A percentile compares a stretch with the other conserved stretches of the same genome.
Conservation (phyloP, 2,113 vertebrate genomes). For the Notarius quadriscutis region DNA sequence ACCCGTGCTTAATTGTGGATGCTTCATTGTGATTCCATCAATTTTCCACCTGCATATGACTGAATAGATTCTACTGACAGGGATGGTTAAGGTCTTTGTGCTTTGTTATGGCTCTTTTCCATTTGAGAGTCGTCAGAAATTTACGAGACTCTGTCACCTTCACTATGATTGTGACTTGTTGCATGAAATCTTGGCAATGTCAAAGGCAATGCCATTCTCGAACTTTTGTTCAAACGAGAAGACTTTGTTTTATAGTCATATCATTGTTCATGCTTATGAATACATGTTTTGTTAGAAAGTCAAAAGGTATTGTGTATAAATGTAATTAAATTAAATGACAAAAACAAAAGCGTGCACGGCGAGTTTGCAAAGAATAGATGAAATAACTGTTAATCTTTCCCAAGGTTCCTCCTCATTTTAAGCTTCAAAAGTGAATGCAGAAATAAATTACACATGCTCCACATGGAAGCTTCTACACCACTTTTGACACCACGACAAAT, state of each 20-base stretch:
- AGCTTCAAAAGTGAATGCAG: neutral
- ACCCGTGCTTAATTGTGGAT: neutral
- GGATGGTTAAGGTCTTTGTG: neutral
- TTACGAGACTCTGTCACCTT: neutral
- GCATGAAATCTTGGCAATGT: neutral
- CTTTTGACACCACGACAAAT: neutral
- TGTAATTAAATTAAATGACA: neutral
- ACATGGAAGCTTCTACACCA: neutral
- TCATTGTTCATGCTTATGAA: neutral
- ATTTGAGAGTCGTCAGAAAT: neutral
- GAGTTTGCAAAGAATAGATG: neutral
- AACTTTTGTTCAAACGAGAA: neutral
- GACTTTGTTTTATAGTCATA: neutral
- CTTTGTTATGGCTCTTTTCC: neutral
- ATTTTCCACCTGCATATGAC: too few species aligned
- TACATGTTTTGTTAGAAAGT: neutral
- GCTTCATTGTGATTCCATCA: too few species aligned
- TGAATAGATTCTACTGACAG: too few species aligned
- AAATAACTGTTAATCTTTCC: neutral
- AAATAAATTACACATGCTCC: neutral
- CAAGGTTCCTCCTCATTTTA: neutral
- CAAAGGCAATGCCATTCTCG: neutral
- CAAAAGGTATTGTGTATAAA: neutral
- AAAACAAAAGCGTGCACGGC: neutral
- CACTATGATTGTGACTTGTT: neutral